Evolutionary conservation across 2,888 invertebrate species (phyloP).

Genomic region (Ditylenchus weischeri): DNA sequence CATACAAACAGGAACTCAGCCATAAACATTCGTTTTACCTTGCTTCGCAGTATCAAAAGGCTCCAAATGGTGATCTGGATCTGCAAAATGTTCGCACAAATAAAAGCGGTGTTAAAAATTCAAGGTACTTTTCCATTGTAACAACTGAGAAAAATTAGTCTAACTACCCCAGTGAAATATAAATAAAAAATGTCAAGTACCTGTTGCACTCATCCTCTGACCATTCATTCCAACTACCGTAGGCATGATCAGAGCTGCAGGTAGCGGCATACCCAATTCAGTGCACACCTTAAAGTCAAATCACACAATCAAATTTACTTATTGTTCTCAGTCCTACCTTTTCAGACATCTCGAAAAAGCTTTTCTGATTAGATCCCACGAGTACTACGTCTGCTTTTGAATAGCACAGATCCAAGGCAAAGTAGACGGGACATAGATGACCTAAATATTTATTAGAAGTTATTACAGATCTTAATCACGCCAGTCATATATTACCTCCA

Average conservation of each 20-base stretch:
- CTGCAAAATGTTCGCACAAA: conserved; percentile 1
- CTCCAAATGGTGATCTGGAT: conserved; percentile 45
- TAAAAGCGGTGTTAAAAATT: conserved; percentile 10
- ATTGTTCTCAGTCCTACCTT: conserved; percentile 23
- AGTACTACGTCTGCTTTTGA: conserved; percentile 35
- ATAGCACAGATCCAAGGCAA: conserved; percentile 34
- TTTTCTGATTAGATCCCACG: conserved; percentile 30
- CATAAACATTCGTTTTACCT: not conserved
- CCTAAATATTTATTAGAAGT: not conserved
- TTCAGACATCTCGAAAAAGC: conserved; percentile 12
- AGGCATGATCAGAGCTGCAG: conserved; percentile 6
- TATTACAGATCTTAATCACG: too few species aligned
- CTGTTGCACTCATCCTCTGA: conserved; percentile 26
- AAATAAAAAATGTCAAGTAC: too few species aligned
- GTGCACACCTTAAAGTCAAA: not conserved
- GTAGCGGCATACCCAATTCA: not conserved
- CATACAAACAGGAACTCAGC: too few species aligned
- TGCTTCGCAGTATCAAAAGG: conserved; percentile 53
- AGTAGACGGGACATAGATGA: conserved; percentile 42
- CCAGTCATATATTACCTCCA: too few species aligned
- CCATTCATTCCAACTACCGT: conserved; percentile 25
- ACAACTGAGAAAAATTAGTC: too few species aligned
- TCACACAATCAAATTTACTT: not conserved
- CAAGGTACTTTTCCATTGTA: too few species aligned
- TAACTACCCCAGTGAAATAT: too few species aligned